Percentiles rank a stretch among this genome's conserved stretches.
Conservation (phyloP, 1,140 invertebrate species). For the Sinella curviseta region DNA sequence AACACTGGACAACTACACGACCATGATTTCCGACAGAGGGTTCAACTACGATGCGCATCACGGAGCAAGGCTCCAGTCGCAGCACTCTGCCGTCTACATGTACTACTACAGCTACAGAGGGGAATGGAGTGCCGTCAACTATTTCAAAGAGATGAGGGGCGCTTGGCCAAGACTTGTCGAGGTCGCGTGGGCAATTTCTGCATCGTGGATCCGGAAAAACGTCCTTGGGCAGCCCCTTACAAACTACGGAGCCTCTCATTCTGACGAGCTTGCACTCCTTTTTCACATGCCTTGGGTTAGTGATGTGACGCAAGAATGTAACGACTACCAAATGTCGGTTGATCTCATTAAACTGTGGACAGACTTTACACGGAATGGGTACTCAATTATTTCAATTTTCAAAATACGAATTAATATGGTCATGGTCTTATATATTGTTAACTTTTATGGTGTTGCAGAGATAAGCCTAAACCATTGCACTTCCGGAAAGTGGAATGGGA, state of each 20-base stretch:
- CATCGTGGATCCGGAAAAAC: not conserved
- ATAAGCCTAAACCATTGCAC: not conserved
- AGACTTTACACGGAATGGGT: conserved; percentile 24
- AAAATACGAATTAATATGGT: not conserved
- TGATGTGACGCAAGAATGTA: conserved; percentile 27
- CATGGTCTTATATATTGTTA: not conserved
- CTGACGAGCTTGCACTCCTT: conserved; percentile 40
- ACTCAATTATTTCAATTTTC: not conserved
- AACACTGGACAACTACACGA: conserved; percentile 27
- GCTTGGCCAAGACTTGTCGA: not conserved
- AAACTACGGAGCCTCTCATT: conserved; percentile 33
- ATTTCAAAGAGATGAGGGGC: conserved; percentile 22
- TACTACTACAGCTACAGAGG: conserved; percentile 42
- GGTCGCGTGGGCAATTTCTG: not conserved
- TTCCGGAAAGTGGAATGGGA: conserved; percentile 37
- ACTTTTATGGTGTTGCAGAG: not conserved
- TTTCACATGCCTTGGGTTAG: conserved; percentile 43
- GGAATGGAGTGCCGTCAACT: conserved; percentile 34
- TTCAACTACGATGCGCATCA: conserved; percentile 37
- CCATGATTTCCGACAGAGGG: conserved; percentile 40
- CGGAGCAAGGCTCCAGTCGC: conserved; percentile 22
- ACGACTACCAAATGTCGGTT: conserved; percentile 45
- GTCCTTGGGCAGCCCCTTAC: not conserved
- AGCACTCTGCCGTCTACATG: conserved; percentile 31
- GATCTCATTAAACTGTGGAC: conserved; percentile 39